Evolutionary conservation across 2,888 invertebrate species (phyloP).

Genomic region (Troglohyphantes excavatus): DNA sequence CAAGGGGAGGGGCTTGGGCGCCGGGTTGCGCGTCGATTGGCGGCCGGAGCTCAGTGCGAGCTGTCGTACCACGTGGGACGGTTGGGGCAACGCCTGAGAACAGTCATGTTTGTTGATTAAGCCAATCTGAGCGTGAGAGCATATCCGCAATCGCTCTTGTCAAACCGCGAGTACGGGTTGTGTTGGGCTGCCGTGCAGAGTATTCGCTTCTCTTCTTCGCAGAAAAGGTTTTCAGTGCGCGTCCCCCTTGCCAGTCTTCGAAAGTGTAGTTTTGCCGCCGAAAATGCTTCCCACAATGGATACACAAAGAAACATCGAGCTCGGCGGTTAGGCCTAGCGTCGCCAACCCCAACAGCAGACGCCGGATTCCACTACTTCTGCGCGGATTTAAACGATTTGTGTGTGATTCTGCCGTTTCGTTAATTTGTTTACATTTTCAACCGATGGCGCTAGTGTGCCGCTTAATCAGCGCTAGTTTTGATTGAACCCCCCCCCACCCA

Average conservation of each 20-base stretch:
- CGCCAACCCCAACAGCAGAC: no score
- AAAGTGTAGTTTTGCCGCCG: slow-evolving; percentile 52
- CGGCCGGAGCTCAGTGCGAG: slow-evolving; percentile 58
- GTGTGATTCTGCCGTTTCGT: slow-evolving; percentile 58
- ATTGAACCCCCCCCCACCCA: slow-evolving; percentile 30
- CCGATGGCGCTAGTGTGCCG: slow-evolving; percentile 75
- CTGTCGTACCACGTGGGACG: slow-evolving; percentile 82
- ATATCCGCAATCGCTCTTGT: slow-evolving; percentile 82
- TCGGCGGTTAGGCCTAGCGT: slow-evolving; percentile 76
- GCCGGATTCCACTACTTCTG: slow-evolving; percentile 13
- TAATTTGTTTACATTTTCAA: slow-evolving; percentile 71
- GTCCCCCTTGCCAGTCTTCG: slow-evolving; percentile 26
- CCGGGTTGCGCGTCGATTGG: slow-evolving; percentile 49
- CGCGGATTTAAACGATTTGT: slow-evolving; percentile 52
- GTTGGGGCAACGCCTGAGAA: slow-evolving; percentile 80
- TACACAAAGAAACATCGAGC: slow-evolving; percentile 68
- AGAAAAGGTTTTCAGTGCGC: slow-evolving; percentile 56
- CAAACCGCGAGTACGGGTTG: slow-evolving; percentile 80
- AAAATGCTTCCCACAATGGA: slow-evolving; percentile 66
- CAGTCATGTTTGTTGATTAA: slow-evolving; percentile 81
- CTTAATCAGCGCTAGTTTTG: slow-evolving; percentile 62
- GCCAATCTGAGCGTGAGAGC: slow-evolving; percentile 82
- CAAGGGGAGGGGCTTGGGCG: slow-evolving; percentile 4
- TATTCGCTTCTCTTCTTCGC: slow-evolving; percentile 69
- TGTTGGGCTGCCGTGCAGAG: slow-evolving; percentile 70